These are phyloP conservation scores for Phyllostomus hastatus DNA, from an alignment of 2,113 vertebrate species.

Conservation along the genomic window DNA sequence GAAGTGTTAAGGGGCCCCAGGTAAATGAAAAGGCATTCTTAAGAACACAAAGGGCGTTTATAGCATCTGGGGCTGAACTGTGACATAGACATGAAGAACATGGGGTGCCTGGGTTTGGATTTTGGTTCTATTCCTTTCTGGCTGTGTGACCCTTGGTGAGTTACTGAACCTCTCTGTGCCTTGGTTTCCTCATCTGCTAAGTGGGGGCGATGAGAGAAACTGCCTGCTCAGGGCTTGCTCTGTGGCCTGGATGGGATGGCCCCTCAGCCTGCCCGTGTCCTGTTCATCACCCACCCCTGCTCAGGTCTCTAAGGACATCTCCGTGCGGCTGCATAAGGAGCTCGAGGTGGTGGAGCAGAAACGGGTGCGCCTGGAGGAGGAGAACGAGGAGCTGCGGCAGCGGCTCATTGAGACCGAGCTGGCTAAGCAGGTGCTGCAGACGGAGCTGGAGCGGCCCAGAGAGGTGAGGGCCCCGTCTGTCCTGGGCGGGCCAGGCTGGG, in stretches of 20 bases:
- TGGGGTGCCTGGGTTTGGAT: background rate
- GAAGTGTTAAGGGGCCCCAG: background rate
- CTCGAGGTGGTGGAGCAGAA: conserved; percentile 95
- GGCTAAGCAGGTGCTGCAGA: conserved; percentile 96
- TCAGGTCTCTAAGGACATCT: conserved; percentile 98
- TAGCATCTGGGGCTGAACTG: background rate
- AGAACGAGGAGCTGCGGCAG: conserved; percentile 95
- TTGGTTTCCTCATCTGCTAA: background rate
- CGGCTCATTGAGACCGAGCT: conserved; percentile 93
- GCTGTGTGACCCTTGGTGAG: background rate
- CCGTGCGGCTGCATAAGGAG: conserved; percentile 95
- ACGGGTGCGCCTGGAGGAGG: conserved; percentile 90
- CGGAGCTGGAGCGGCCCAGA: conserved; percentile 93
- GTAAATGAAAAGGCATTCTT: background rate
- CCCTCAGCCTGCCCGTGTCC: background rate
- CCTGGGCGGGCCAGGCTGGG: background rate
- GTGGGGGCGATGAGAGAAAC: background rate
- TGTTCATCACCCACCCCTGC: background rate
- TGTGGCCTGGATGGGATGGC: background rate
- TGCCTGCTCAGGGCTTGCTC: background rate
- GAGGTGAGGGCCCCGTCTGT: conserved; percentile 82
- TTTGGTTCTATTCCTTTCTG: background rate
- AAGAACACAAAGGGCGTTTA: background rate
- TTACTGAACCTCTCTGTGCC: background rate
- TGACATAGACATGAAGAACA: background rate